These are phyloP conservation scores for Platycnemis pennipes DNA, from an alignment of 2,888 invertebrate species.

Conservation along the genomic window DNA sequence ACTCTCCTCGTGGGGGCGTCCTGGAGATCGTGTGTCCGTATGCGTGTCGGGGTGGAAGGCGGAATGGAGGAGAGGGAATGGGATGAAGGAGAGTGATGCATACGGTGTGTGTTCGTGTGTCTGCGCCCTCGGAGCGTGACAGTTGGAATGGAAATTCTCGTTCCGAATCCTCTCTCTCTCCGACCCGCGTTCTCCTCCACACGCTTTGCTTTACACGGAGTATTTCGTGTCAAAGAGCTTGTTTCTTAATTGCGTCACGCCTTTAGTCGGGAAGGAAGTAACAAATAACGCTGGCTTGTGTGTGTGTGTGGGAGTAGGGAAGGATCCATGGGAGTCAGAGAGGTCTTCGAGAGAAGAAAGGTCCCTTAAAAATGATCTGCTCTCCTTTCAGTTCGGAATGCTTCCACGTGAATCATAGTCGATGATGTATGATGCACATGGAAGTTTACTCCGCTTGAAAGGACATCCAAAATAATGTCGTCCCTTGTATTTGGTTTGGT, in stretches of 20 bases:
- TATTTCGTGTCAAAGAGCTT: conserved; percentile 19
- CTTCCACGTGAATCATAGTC: background rate
- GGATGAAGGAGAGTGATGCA: background rate
- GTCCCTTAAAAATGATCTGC: background rate
- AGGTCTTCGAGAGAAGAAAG: background rate
- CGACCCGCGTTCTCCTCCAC: background rate
- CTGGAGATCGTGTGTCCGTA: background rate
- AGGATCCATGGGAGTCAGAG: background rate
- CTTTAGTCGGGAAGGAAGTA: background rate
- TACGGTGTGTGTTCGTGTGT: background rate
- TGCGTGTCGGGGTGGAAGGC: background rate
- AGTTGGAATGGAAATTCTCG: background rate
- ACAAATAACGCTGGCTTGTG: background rate
- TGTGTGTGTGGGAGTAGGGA: background rate
- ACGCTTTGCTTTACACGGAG: conserved; percentile 7
- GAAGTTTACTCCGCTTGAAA: background rate
- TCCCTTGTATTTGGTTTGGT: background rate
- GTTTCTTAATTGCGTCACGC: conserved; percentile 43
- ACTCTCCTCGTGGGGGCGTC: background rate
- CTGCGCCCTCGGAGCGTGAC: conserved; percentile 39
- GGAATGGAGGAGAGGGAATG: background rate
- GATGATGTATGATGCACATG: background rate
- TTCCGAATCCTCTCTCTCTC: background rate
- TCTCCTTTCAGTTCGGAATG: background rate
- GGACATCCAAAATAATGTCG: background rate